Evolutionary conservation across 2,797 vertebrate genomes (phyloP), one percentile per base, ranked within the genome.

Genomic region (Mastacembelus armatus): DNA sequence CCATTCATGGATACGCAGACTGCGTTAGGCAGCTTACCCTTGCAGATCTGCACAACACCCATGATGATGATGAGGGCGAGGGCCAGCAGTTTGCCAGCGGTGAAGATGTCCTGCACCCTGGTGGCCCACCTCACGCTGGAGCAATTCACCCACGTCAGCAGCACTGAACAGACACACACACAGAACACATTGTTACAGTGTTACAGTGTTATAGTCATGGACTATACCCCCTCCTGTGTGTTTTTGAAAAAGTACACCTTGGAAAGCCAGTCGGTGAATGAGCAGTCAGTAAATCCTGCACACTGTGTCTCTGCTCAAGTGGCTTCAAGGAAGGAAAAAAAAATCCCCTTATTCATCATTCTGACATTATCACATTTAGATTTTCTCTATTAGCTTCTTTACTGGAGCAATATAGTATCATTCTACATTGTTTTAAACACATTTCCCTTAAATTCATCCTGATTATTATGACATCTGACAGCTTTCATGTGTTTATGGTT

Each of bases 71-170:
- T 97, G 62, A 98, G 94, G 27, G 74, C 95, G 49, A 97, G 92
- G 9, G 96, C 96, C 70, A 97, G 92, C 65, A 97, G 94, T 81
- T 98, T 97, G 26, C 96, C 96, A 2, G 96, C 96, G 0, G 96
- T 98, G 87, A 97, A 98, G 10, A 97, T 58, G 78, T 98, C 96
- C 91, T 98, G 96, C 40, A 98, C 96, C 1, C 95, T 92, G 22
- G 96, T 98, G 39, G 96, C 96, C 96, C 96, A 97, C 36, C 96
- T 91, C 59, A 98, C 96, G 1, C 96, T 98, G 83, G 93, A 84
- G 80, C 96, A 97, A 89, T 98, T 98, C 88, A 97, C 94, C 96
- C 96, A 98, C 1, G 96, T 98, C 80, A 98, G 93, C 58, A 98
- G 87, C 88, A 94, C 93, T 95, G 18, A 67, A 47, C 15, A 11